Base-by-base conservation (phyloP, 2,113 vertebrate species). In the Pomatostomus ruficeps region DNA sequence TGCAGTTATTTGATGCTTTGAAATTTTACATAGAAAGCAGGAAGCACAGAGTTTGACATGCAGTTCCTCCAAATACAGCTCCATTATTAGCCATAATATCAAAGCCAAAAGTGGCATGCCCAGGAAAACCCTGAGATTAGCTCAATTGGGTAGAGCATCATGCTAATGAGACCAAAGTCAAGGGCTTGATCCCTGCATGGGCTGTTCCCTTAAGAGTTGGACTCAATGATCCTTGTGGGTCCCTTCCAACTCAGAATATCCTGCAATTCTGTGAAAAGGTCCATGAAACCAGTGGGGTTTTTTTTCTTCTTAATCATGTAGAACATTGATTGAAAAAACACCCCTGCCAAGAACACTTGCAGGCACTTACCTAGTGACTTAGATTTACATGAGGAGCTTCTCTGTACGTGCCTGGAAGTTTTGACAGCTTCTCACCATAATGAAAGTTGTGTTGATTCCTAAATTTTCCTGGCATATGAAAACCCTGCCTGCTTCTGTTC, bases 61-160 rank as follows among this genome's bases (percentile, higher is more conserved):
- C 54, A 66, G 20, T 49, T 93, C 57, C 36, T 67, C 36, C 43
- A 71, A 88, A 55, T 75, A 51, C 2, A 74, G 45, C 22, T 76
- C 42, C 28, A 22, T 83, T 86, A 71, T 48, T 74, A 81, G 63
- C 19, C 40, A n/a, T 58, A 29, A 4, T 63, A 67, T 12, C 42
- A 68, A 70, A 73, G 15, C 45, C 12, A 67, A 13, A 79, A 88
- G 22, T 16, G 8, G 10, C 29, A 63, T 51, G 21, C 10, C n/a
- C 43, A 74, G 43, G 76, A 68, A 68, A 68, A 36, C 45, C 26
- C 22, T 10, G 14, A 38, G 12, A 76, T 52, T 15, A 68, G 18
- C 24, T 59, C 52, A 43, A 1, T 0, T 76, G 31, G 11, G 52
- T 31, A 76, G 26, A 76, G 17, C 31, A 43, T 23, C 0, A 0